Evolutionary conservation across 2,113 vertebrate genomes (phyloP), one percentile per base, ranked within the genome.

Genomic region (Neofelis nebulosa): DNA sequence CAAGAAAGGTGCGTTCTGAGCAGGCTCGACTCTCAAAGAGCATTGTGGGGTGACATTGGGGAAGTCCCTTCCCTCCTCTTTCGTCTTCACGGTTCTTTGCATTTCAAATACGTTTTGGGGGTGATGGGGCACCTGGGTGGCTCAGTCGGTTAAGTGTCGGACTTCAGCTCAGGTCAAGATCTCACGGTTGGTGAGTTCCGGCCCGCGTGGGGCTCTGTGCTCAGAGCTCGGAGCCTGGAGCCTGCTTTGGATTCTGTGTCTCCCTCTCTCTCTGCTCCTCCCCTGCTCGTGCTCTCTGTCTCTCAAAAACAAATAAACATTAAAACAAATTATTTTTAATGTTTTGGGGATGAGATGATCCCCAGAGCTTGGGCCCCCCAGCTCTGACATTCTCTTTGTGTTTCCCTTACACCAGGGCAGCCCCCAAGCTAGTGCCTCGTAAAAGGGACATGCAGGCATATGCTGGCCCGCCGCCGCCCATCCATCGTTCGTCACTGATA

Each of bases 1-100:
- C 57, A 61, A 69, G 25, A 69, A 69, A 10, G 2, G 0, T 41
- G 29, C 1, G 0, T 73, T 73, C 82, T 57, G 14, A 50, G 7
- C 7, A 18, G 29, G n/a, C 16, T 74, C 33, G 80, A 45, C 80
- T 91, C 18, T 18, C 89, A 29, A 50, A 61, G 57, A 61, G 57
- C 57, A 29, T 4, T 71, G 33, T 57, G 52, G 69, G 33, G 61
- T 52, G 36, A 63, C 0, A 0, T 4, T 66, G 48, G 31, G 38
- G 55, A 85, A 11, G 8, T 23, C 48, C 19, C 19, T 84, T 91
- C 13, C 5, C 18, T 21, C 31, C 41, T 65, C 33, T 45, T 33
- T 86, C 14, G 3, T 27, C 45, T 16, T 63, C 14, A 5, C 9
- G 27, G 84, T 91, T 82, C 18, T 55, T 95, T 85, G 36, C 48